A percentile compares a stretch with the other conserved stretches of the same genome.
phyloP scores from a whole-genome alignment of 2,888 invertebrate genomes.

The Pelosia muscerda region DNA sequence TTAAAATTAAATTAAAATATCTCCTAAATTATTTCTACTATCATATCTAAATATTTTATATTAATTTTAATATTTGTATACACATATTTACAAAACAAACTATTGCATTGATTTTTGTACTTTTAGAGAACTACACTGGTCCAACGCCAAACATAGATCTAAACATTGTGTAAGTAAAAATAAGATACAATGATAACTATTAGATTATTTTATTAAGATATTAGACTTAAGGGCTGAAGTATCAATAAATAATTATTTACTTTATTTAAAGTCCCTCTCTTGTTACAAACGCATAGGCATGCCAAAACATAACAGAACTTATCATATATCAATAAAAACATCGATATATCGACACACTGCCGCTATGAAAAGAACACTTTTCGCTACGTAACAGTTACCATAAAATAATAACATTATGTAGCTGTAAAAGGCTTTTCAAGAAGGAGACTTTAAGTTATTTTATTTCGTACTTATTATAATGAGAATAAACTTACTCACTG shows the following conservation, averaged over 20 bases:
- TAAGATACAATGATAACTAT: conserved; percentile 44
- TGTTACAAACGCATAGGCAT: not conserved
- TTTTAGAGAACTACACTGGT: conserved; percentile 47
- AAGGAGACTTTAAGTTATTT: conserved; percentile 34
- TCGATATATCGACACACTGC: conserved; percentile 8
- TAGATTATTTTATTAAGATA: too few species aligned
- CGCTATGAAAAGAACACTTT: not conserved
- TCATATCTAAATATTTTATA: conserved; percentile 58
- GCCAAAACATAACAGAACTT: not conserved
- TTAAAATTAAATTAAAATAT: conserved; percentile 65
- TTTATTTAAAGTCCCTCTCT: conserved; percentile 27
- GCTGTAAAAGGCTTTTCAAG: conserved; percentile 6
- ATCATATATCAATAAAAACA: conserved; percentile 5
- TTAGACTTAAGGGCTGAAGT: conserved; percentile 37
- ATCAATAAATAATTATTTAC: conserved; percentile 49
- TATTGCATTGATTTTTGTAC: conserved; percentile 69
- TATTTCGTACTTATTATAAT: conserved; percentile 38
- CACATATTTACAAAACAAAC: conserved; percentile 84
- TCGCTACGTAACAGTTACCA: conserved; percentile 6
- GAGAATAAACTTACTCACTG: conserved; percentile 64
- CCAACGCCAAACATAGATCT: conserved; percentile 36
- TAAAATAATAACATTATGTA: conserved; percentile 15
- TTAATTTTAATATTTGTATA: conserved; percentile 76
- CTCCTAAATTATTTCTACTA: conserved; percentile 52
- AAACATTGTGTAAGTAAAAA: conserved; percentile 34